Evolutionary conservation across 2,113 vertebrate species (phyloP).

Genomic region (Saguinus midas): DNA sequence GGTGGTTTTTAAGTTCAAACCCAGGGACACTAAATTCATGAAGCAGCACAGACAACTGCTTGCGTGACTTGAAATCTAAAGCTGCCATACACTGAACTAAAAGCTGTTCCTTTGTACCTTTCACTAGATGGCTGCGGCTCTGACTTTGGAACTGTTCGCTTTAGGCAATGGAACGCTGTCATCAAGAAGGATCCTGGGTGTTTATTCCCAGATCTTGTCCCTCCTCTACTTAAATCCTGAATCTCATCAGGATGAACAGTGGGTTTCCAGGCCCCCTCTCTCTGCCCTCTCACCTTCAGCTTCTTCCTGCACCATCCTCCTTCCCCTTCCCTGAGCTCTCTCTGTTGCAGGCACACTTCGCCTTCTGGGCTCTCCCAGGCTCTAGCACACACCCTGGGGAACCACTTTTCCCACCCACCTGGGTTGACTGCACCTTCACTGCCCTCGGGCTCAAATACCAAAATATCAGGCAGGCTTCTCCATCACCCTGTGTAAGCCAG

Average conservation of each 20-base stretch:
- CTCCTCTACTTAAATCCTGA: neutral
- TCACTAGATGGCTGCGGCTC: neutral
- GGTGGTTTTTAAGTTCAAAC: neutral
- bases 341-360: fast-evolving
- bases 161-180: neutral
- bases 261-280: neutral
- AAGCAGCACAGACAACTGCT: neutral
- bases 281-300: neutral
- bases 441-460: neutral
- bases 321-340: neutral
- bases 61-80: too few species aligned
- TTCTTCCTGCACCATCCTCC: neutral
- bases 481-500: neutral
- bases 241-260: neutral
- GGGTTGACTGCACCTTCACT: neutral
- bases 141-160: neutral
- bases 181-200: neutral
- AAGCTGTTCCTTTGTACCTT: neutral
- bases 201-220: neutral
- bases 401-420: neutral
- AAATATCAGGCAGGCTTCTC: neutral
- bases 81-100: neutral
- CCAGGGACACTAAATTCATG: neutral
- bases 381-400: neutral
- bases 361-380: too few species aligned